Evolutionary conservation across 30 jellyfish, hydroid and myxozoan genomes (phyloP), one percentile per base, ranked within the genome.

Genomic region (Calvadosia cruxmelitensis): DNA sequence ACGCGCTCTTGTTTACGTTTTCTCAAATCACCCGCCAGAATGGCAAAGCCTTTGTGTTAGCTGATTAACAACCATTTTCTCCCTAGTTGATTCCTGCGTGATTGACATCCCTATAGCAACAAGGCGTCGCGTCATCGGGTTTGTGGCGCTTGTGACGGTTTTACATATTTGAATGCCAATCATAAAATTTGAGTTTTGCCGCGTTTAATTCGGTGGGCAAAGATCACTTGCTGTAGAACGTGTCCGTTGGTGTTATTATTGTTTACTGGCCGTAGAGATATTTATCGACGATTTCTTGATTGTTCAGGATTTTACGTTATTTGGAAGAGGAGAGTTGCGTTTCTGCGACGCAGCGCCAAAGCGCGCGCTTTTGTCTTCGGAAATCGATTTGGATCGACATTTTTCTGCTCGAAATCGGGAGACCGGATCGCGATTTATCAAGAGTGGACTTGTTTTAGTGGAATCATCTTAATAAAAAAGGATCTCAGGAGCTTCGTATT

Each of bases 61-160:
- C 51, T 53, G 96, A 87, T 78, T 84, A 75, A 80, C 15, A 50
- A 66, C 74, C 49, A 78, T 33, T 34, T 87, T 87, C 96, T 87
- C 96, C 88, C 63, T 66, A 63, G 51, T 51, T 32, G 28, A n/a
- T 72, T 31, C 64, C 26, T 27, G 73, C 69, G 62, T 82, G 96
- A 87, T 74, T 79, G 94, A 85, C 94, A 82, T 78, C 31, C 50
- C 94, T 69, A 82, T 73, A 75, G 94, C 80, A 82, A 82, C 94
- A 82, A 74, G 80, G 92, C 93, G 94, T 83, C 94, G 96, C 96
- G 94, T 87, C 96, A 85, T 79, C 68, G 84, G 80, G 71, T 68
- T 74, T 82, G 79, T 82, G 94, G 86, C 87, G 86, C 87, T 84
- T 84, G 27, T 65, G 73, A 82, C 84, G 86, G 75, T 82, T 74